Evolutionary conservation across 2,113 vertebrate species (phyloP).

Genomic region (Recurvirostra avosetta): DNA sequence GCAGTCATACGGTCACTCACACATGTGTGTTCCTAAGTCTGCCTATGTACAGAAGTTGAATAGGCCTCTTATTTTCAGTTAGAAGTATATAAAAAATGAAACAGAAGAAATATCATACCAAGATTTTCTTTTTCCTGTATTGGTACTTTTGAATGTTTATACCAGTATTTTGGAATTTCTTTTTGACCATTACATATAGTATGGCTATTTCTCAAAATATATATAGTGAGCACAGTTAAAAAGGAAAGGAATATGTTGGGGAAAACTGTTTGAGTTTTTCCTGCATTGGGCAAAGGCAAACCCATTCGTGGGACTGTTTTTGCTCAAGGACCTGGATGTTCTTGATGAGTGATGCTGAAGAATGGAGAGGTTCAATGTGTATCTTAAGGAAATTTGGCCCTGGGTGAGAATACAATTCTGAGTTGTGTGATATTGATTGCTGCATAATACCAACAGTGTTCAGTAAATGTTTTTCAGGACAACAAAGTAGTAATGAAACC

Average conservation of each 20-base stretch:
- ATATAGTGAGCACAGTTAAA: neutral
- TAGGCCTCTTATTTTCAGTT: neutral
- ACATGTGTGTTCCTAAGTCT: neutral
- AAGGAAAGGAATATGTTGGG: neutral
- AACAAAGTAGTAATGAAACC: too few relatives aligned
- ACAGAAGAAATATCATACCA: neutral
- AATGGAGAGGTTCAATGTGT: too few relatives aligned
- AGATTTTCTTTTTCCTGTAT: neutral
- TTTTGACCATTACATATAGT: neutral
- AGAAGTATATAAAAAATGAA: neutral
- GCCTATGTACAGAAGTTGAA: neutral
- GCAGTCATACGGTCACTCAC: neutral
- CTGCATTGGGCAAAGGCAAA: too few relatives aligned
- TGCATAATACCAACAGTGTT: too few relatives aligned
- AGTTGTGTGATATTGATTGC: too few relatives aligned
- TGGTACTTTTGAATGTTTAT: neutral
- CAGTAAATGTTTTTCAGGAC: too few relatives aligned
- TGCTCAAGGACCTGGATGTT: too few relatives aligned
- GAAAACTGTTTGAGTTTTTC: too few relatives aligned
- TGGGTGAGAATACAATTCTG: too few relatives aligned
- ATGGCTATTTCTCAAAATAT: neutral
- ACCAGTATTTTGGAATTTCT: neutral
- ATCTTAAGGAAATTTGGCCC: too few relatives aligned
- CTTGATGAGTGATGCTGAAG: too few relatives aligned
- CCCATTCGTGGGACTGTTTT: too few relatives aligned